Evolutionary conservation across 2,797 vertebrate species (phyloP), one percentile per base, ranked within the genome.

Genomic region (Lacerta bilineata): DNA sequence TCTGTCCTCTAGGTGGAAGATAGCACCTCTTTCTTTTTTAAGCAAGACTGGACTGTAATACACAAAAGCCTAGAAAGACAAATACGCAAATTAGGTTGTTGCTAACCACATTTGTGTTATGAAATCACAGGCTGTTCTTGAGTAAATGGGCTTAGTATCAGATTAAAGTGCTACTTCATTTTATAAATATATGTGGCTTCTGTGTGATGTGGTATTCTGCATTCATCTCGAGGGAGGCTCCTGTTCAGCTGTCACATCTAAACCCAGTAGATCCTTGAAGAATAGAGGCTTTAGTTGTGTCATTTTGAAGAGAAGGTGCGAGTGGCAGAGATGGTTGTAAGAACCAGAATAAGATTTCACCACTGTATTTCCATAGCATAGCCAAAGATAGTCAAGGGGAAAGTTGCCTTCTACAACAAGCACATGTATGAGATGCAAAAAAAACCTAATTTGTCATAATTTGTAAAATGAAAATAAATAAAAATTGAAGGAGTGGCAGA

Each of bases 221-320:
- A 20, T 87, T 43, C 29, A 27, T 75, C 79, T 43, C 68, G 41
- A 33, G 69, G 79, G 69, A 87, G 78, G 33, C 27, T 3, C 17
- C 11, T 46, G 18, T 75, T 87, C 55, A 74, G 3, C 18, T 82
- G 79, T 75, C 79, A 43, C 79, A 75, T 39, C 50, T 87, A 72
- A 64, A 82, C 86, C 86, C 79, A 64, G 71, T 15, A 75, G 79
- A 76, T 66, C 20, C 46, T 64, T 74, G 84, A 81, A 59, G 29
- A 43, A 61, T 81, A 74, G n/a, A 50, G 68, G 20, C 84, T 66
- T 66, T 83, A 87, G 75, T 61, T 82, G 69, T 66, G 71, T 87
- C 59, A 75, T n/a, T 36, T 17, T 64, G 64, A 78, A 66, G 61
- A 55, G 78, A 86, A 77, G 61, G 18, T 68, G 39, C 36, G 17